A percentile compares a stretch with the other conserved stretches of the same genome.
These are phyloP conservation scores for Podiceps cristatus DNA, from an alignment of 2,113 vertebrate genomes.

Conservation along the genomic window DNA sequence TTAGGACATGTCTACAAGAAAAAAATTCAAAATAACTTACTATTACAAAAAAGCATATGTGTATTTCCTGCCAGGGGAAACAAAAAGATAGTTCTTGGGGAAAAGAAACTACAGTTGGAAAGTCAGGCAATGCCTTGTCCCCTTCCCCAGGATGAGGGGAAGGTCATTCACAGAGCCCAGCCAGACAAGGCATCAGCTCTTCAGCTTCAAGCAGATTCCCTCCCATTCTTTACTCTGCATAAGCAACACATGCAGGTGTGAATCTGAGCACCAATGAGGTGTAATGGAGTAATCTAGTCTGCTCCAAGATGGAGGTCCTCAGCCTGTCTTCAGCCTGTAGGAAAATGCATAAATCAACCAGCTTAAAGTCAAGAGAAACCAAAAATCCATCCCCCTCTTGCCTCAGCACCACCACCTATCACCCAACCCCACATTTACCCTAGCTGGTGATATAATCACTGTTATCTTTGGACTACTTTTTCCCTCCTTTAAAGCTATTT, in stretches of 20 bases:
- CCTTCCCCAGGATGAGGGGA: neutral
- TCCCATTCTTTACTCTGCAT: neutral
- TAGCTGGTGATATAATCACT: neutral
- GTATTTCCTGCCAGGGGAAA: neutral
- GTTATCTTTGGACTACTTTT: neutral
- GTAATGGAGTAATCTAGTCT: neutral
- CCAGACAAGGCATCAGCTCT: neutral
- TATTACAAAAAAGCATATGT: neutral
- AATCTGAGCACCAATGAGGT: neutral
- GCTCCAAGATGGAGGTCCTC: neutral
- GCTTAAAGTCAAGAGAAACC: neutral
- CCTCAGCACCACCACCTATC: neutral
- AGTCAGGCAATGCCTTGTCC: neutral
- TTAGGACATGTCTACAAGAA: rapidly evolving
- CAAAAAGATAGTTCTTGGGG: neutral
- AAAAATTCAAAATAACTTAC: neutral
- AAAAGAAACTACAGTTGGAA: neutral
- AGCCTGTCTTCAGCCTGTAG: neutral
- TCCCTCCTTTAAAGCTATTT: neutral
- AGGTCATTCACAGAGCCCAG: neutral
- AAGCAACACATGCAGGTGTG: neutral
- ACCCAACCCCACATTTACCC: rapidly evolving
- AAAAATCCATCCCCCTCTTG: neutral
- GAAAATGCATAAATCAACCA: neutral
- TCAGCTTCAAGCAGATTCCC: neutral